phyloP scores from a whole-genome alignment of 2,113 vertebrate genomes.

The Ptyas mucosa region DNA sequence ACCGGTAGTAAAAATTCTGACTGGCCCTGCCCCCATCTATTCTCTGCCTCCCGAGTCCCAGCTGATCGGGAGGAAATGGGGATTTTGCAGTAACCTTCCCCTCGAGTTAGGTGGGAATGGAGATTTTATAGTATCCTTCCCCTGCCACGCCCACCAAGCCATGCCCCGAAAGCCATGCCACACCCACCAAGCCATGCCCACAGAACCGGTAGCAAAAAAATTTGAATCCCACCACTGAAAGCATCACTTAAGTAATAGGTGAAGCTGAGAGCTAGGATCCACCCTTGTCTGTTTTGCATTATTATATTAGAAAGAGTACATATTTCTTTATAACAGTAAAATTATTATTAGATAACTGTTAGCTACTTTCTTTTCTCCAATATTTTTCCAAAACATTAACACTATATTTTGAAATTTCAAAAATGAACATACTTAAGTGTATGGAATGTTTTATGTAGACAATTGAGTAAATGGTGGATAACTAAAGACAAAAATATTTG shows the following conservation, averaged over 20 bases:
- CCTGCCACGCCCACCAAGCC: too few species aligned
- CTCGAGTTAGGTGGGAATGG: too few species aligned
- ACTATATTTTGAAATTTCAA: not conserved
- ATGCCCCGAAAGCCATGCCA: too few species aligned
- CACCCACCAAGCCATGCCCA: too few species aligned
- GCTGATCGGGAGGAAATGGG: too few species aligned
- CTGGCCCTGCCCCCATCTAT: too few species aligned
- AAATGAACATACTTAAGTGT: not conserved
- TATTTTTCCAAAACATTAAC: not conserved
- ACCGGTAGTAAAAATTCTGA: too few species aligned
- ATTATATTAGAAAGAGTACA: not conserved
- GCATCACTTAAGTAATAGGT: not conserved
- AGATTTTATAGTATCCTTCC: too few species aligned
- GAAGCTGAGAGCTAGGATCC: not conserved
- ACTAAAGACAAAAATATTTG: not conserved
- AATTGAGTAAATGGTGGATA: not conserved
- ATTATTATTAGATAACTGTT: not conserved
- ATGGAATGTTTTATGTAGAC: not conserved
- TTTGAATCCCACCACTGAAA: too few species aligned
- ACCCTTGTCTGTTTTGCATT: not conserved
- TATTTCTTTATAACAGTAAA: not conserved
- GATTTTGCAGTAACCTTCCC: too few species aligned
- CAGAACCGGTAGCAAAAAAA: too few species aligned
- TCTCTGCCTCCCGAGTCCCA: too few species aligned
- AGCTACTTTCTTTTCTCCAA: not conserved